Evolutionary conservation across 2,113 vertebrate genomes (phyloP).

Genomic region (Puma concolor): DNA sequence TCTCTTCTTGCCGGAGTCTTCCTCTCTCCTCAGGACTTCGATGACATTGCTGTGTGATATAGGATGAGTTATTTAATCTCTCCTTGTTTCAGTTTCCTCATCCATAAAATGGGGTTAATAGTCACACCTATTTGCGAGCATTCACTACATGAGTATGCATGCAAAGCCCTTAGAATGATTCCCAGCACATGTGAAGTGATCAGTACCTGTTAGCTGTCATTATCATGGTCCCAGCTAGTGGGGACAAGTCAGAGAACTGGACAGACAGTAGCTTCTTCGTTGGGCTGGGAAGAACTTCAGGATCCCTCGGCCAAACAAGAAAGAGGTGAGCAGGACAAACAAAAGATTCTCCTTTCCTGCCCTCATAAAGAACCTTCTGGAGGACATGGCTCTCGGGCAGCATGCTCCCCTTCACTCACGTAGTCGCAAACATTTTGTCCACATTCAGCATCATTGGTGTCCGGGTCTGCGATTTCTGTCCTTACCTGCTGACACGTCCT

Average conservation of each 20-base stretch:
- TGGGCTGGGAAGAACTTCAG: not conserved
- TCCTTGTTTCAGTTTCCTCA: not conserved
- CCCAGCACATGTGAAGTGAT: not conserved
- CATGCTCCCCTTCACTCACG: not conserved
- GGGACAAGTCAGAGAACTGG: not conserved
- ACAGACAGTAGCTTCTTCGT: not conserved
- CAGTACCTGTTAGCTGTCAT: not conserved
- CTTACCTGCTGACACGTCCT: not conserved
- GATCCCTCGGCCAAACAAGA: not conserved
- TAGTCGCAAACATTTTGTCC: not conserved
- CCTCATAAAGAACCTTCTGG: not conserved
- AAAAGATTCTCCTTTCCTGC: not conserved
- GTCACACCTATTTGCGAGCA: not conserved
- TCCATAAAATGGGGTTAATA: not conserved
- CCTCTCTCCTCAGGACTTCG: not conserved
- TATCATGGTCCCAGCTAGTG: not conserved
- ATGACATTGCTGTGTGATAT: not conserved
- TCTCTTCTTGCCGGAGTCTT: not conserved
- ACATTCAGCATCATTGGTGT: not conserved
- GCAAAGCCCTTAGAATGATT: not conserved
- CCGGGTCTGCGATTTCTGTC: not conserved
- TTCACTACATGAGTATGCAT: not conserved
- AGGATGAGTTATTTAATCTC: not conserved
- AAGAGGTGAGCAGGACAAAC: not conserved
- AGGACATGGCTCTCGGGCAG: not conserved